Percentiles rank a stretch among this genome's conserved stretches.
Evolutionary conservation across 1,140 invertebrate genomes (phyloP).

Genomic region (Drosophila ananassae): DNA sequence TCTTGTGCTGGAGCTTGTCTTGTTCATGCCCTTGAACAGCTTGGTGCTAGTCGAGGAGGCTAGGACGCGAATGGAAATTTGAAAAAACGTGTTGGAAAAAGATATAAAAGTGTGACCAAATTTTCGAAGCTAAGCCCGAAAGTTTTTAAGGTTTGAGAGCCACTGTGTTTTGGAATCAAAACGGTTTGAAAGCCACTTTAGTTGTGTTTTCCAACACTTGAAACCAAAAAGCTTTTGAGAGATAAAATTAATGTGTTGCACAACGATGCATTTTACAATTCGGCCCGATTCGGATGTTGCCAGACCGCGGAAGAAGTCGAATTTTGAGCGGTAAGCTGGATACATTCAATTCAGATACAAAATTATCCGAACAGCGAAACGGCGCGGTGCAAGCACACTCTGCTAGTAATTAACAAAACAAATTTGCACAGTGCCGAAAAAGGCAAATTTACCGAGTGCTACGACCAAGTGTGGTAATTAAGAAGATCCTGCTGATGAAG

Average conservation of each 20-base stretch:
- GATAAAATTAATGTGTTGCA: too few relatives aligned
- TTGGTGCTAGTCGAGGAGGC: conserved; percentile 85
- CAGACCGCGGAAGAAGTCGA: neutral
- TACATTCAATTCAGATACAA: conserved; percentile 1
- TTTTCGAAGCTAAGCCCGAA: too few relatives aligned
- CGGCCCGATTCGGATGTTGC: too few relatives aligned
- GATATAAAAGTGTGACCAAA: too few relatives aligned
- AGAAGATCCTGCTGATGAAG: conserved; percentile 10
- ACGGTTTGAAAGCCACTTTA: too few relatives aligned
- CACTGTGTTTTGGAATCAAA: too few relatives aligned
- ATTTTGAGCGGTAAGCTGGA: conserved; percentile 1
- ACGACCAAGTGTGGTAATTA: conserved; percentile 13
- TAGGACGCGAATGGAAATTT: neutral
- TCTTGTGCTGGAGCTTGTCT: conserved; percentile 91
- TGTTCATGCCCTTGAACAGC: conserved; percentile 87
- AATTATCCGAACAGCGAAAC: conserved; percentile 5
- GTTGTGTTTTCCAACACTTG: too few relatives aligned
- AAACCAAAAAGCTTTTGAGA: too few relatives aligned
- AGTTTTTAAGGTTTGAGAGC: too few relatives aligned
- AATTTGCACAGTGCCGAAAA: conserved; percentile 16
- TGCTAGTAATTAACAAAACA: conserved; percentile 17
- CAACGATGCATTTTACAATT: too few relatives aligned
- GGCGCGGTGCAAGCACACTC: conserved; percentile 5
- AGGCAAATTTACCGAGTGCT: neutral
- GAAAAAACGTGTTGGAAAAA: too few relatives aligned